Evolutionary conservation across 2,797 vertebrate species (phyloP).

Genomic region (Strix occidentalis): DNA sequence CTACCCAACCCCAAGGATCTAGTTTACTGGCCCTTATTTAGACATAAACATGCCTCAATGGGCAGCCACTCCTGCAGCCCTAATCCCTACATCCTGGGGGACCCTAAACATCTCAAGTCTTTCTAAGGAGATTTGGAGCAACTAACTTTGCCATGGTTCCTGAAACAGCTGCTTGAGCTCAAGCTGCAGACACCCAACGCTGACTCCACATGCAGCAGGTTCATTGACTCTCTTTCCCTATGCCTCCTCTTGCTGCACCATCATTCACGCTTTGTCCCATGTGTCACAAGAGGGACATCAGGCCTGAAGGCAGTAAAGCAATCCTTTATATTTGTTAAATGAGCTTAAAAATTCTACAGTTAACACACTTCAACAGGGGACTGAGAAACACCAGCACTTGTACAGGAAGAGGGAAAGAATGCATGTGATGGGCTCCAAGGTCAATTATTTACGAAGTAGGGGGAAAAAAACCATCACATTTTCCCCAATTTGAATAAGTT

Average conservation of each 20-base stretch:
- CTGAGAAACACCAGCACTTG: neutral
- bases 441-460: neutral
- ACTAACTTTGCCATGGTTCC: rapidly evolving
- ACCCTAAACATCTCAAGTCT: rapidly evolving
- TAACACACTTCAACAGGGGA: neutral
- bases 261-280: neutral
- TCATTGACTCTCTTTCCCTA: neutral
- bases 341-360: neutral
- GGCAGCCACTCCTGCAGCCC: rapidly evolving
- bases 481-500: neutral
- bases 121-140: neutral
- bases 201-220: neutral
- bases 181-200: neutral
- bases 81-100: rapidly evolving
- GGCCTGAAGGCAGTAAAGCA: neutral
- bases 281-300: rapidly evolving
- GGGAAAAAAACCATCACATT: neutral
- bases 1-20: neutral
- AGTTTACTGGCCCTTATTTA: neutral
- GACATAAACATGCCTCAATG: rapidly evolving
- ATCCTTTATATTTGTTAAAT: neutral
- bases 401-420: neutral
- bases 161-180: neutral
- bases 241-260: neutral
- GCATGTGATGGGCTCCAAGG: rapidly evolving